Percentiles rank a stretch among this genome's conserved stretches.
Evolutionary conservation across 2,113 vertebrate genomes (phyloP).

Genomic region (Psophia crepitans): DNA sequence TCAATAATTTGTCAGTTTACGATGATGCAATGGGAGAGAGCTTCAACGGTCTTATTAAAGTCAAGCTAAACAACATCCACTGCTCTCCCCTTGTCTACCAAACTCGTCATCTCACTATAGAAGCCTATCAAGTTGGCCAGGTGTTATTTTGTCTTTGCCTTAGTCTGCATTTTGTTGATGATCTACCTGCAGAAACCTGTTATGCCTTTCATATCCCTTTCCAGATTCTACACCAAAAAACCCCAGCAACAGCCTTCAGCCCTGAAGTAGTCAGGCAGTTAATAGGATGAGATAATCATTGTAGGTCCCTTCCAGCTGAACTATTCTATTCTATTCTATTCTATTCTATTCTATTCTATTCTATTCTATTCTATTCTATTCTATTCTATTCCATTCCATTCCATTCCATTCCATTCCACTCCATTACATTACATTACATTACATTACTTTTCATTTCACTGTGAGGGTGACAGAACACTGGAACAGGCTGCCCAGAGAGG

Average conservation of each 20-base stretch:
- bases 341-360: too few relatives aligned
- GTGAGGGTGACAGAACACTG: too few relatives aligned
- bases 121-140: background rate
- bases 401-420: too few relatives aligned
- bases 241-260: background rate
- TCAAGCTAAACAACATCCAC: background rate
- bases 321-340: background rate
- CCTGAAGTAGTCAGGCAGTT: background rate
- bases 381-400: too few relatives aligned
- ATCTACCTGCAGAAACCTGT: background rate
- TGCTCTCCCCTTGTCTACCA: background rate
- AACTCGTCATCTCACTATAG: background rate
- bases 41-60: background rate
- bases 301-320: background rate
- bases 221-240: background rate
- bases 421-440: too few relatives aligned
- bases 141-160: background rate
- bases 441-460: too few relatives aligned
- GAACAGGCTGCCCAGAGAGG: too few relatives aligned
- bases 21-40: background rate
- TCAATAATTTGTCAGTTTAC: background rate
- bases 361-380: background rate
- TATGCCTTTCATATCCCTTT: background rate
- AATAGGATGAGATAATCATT: background rate
- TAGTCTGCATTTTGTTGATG: background rate